Evolutionary conservation across 2,113 vertebrate species (phyloP).

Genomic region (Pavo muticus): DNA sequence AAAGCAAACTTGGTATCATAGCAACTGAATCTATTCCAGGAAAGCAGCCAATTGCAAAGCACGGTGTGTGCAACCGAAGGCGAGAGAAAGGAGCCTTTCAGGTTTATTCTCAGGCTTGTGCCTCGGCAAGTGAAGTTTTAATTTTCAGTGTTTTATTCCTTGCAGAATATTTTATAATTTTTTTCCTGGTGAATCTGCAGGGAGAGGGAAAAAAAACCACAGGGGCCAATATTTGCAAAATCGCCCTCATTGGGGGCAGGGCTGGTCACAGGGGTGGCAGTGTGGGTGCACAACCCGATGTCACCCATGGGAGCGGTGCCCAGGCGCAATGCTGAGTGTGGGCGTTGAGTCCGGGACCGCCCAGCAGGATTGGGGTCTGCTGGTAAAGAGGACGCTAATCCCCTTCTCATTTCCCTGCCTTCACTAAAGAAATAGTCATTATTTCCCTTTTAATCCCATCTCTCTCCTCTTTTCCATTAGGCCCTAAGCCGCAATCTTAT

Average conservation of each 20-base stretch:
- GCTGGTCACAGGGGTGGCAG: background rate
- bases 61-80: constrained; percentile 29
- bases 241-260: fast-evolving
- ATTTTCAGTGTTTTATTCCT: constrained; percentile 8
- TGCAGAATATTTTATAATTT: background rate
- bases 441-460: constrained; percentile 57
- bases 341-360: background rate
- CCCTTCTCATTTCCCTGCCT: background rate
- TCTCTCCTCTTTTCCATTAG: constrained; percentile 16
- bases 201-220: background rate
- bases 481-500: constrained; percentile 8
- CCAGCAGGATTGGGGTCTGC: background rate
- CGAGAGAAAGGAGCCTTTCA: constrained; percentile 48
- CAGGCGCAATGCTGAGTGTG: fast-evolving
- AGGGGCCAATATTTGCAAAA: background rate
- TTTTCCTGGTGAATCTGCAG: background rate
- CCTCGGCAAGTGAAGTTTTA: constrained; percentile 40
- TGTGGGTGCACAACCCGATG: fast-evolving
- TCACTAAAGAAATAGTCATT: constrained; percentile 23
- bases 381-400: constrained; percentile 18
- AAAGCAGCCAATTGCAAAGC: constrained; percentile 58
- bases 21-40: constrained; percentile 68
- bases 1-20: constrained; percentile 76
- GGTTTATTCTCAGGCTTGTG: constrained; percentile 46
- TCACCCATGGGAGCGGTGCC: fast-evolving